Evolutionary conservation across 2,113 vertebrate genomes (phyloP), one percentile per base, ranked within the genome.

Genomic region (Callopanchax toddi): DNA sequence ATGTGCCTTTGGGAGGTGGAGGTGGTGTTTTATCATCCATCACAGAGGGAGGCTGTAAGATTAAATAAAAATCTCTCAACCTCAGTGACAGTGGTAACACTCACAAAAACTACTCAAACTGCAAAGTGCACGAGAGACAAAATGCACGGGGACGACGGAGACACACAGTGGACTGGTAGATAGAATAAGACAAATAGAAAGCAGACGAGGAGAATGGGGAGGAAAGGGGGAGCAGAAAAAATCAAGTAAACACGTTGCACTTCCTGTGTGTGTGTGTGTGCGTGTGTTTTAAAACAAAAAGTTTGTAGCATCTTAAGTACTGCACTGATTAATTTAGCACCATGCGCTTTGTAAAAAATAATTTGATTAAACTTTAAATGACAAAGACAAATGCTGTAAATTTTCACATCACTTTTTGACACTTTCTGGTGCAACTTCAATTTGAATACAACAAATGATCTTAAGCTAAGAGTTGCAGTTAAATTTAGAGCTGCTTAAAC

Each of bases 31-130:
- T 79, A 78, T 83, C 82, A 81, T 87, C 83, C 76, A 82, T 86
- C 78, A 77, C 80, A 67, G 64, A 60, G 71, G 71, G 60, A 70
- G 18, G 59, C 75, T 67, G 66, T 76, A 40, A 74, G 76, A 81
- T 84, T 84, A 82, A 86, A 89, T 86, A 86, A 71, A 89, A 86
- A 85, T 86, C 68, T 82, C 84, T 87, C 85, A 81, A 70, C 78
- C 67, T 53, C 57, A 60, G 34, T 79, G 70, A 74, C 74, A 68
- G 67, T 56, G 51, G 56, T 26, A 59, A 37, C 21, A 9, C 58
- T 58, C 54, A 13, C 56, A 54, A 48, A 45, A 52, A 32, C 21
- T 40, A 6, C 36, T 52, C 52, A 55, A 60, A 44, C 23, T 37
- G 67, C 25, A 1, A 15, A 53, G 43, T 56, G 43, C 34, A n/a